Evolutionary conservation across 1,140 invertebrate species (phyloP).

Genomic region (Halotydeus destructor): DNA sequence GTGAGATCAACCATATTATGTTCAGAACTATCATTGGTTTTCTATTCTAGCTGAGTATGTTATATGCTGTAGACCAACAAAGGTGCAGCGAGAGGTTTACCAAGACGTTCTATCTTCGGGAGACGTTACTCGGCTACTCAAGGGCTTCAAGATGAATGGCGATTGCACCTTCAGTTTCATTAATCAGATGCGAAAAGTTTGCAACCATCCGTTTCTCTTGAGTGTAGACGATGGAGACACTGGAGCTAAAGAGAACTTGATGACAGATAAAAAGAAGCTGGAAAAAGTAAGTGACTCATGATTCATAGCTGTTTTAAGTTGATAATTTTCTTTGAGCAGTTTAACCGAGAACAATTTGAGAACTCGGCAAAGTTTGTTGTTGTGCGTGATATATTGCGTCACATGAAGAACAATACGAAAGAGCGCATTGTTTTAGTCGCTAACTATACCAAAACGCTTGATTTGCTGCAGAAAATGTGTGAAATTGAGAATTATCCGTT

Average conservation of each 20-base stretch:
- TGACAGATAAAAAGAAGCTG: no score
- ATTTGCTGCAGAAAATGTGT: neutral
- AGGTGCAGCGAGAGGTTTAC: conserved; percentile 62
- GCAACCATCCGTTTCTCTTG: conserved; percentile 88
- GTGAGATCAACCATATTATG: no score
- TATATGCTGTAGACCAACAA: conserved; percentile 71
- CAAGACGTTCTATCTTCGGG: conserved; percentile 20
- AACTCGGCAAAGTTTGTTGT: neutral
- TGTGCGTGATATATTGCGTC: neutral
- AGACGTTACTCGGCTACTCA: conserved; percentile 44
- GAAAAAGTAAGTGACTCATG: neutral
- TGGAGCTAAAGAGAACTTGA: neutral
- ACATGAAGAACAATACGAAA: neutral
- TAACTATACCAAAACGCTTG: neutral
- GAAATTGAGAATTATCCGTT: neutral
- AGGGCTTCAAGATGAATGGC: conserved; percentile 34
- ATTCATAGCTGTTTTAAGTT: neutral
- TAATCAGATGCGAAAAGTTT: conserved; percentile 88
- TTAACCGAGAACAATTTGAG: neutral
- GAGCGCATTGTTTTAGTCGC: neutral
- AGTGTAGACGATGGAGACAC: neutral
- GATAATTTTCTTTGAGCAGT: neutral
- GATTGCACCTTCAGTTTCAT: conserved; percentile 74
- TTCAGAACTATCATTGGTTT: neutral
- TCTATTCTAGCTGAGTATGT: conserved; percentile 57